Base-by-base conservation (phyloP, 2,797 vertebrate genomes). In the Sparidentex hasta region DNA sequence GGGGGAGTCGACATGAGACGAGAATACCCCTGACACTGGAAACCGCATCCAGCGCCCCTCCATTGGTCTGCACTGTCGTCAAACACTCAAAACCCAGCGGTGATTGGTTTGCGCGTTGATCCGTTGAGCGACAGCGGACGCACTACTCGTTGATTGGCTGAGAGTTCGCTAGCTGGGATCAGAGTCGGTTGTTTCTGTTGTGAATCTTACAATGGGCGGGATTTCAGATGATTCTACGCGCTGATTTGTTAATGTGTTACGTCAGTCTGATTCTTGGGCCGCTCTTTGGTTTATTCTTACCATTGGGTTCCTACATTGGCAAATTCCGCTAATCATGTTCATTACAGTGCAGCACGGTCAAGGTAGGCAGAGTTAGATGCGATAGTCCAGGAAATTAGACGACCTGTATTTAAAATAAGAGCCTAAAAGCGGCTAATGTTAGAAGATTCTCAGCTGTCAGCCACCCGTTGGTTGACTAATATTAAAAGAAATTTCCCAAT, bases 91-190 rank as follows among this genome's bases (percentile, higher is more conserved):
- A 21, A 1, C 38, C 63, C 21, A 18, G 7, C 44, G 4, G 46
- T 70, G 33, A 87, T 90, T 90, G 84, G 85, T n/a, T 83, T 1
- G 1, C 11, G 41, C 14, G 16, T 33, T 52, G 20, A 57, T 88
- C 68, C 46, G 5, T 27, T 17, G 18, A 12, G 33, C 64, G 74
- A 78, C 67, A 48, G 72, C 25, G 83, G 91, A 81, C 92, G 93
- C 92, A 92, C 83, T 73, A 66, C 66, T 62, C 64, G 47, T 52
- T 84, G 80, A 94, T 89, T 92, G 92, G 21, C 23, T 65, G 41
- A 81, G 20, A 54, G n/a, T 11, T 69, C 13, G 25, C 7, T 29
- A 38, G 57, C 76, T 43, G 2, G 0, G 18, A 0, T 33, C 11
- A 52, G 17, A 50, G 71, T 71, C 59, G 68, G 59, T 43, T n/a